These are phyloP conservation scores for Yoshiicerus persimilis DNA, from an alignment of 1,140 invertebrate genomes.

Conservation along the genomic window DNA sequence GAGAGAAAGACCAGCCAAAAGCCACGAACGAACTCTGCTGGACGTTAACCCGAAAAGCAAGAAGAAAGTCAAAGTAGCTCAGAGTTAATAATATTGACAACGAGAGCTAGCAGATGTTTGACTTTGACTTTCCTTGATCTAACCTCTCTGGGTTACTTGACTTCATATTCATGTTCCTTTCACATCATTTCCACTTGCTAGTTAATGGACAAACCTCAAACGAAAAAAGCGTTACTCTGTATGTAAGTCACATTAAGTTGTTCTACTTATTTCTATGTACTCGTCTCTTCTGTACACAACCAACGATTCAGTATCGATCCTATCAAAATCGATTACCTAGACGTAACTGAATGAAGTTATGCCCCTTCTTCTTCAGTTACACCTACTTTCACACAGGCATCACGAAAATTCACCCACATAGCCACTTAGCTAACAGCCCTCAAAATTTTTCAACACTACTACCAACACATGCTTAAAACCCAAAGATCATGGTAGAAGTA, in stretches of 20 bases:
- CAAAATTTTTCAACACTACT: too few relatives aligned
- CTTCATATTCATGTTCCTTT: neutral
- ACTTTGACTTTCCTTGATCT: neutral
- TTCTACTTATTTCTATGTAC: neutral
- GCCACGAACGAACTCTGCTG: too few relatives aligned
- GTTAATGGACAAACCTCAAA: neutral
- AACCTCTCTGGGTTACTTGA: neutral
- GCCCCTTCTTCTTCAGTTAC: neutral
- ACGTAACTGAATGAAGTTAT: neutral
- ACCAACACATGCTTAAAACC: too few relatives aligned
- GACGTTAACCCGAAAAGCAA: neutral
- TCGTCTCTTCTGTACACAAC: neutral
- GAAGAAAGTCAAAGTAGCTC: neutral
- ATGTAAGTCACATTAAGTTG: neutral
- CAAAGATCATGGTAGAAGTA: too few relatives aligned
- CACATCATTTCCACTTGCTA: neutral
- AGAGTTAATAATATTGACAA: neutral
- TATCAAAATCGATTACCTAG: neutral
- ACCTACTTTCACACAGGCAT: too few relatives aligned
- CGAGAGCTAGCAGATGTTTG: neutral
- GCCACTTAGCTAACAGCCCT: too few relatives aligned
- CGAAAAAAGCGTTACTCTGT: neutral
- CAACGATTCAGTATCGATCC: neutral
- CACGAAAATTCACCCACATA: too few relatives aligned
- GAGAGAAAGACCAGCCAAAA: neutral